These are phyloP conservation scores for Zaprionus taronus DNA, from an alignment of 1,140 invertebrate genomes.

Conservation along the genomic window DNA sequence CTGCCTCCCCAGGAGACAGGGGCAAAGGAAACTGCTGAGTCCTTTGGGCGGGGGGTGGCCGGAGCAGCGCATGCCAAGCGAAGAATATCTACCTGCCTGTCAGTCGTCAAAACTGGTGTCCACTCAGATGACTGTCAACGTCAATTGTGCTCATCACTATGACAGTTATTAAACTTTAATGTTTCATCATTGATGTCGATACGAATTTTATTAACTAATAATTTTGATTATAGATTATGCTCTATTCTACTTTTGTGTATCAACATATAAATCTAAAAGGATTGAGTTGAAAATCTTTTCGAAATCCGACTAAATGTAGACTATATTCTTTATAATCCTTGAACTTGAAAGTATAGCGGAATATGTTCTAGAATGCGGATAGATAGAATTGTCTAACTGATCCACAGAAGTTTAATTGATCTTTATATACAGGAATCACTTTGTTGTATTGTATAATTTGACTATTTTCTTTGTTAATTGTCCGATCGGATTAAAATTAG, in stretches of 20 bases:
- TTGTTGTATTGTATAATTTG: too few relatives aligned
- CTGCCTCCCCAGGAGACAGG: constrained; percentile 20
- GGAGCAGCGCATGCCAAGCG: constrained; percentile 51
- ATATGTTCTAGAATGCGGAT: too few relatives aligned
- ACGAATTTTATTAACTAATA: background rate
- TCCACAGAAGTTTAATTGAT: too few relatives aligned
- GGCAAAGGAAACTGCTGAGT: constrained; percentile 13
- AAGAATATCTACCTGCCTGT: constrained; percentile 46
- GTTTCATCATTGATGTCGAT: background rate
- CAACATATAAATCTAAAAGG: too few relatives aligned
- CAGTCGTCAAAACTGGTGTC: constrained; percentile 42
- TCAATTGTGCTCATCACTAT: constrained; percentile 23
- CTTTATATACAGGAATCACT: too few relatives aligned
- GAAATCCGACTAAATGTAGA: too few relatives aligned
- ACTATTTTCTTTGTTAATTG: too few relatives aligned
- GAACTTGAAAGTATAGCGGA: too few relatives aligned
- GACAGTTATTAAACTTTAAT: background rate
- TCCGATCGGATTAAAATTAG: too few relatives aligned
- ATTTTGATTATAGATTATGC: background rate
- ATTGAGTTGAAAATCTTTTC: too few relatives aligned
- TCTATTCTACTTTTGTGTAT: background rate
- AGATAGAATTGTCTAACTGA: too few relatives aligned
- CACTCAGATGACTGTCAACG: constrained; percentile 56
- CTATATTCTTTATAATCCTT: too few relatives aligned
- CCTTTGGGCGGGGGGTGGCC: background rate